Evolutionary conservation across 2,797 vertebrate genomes (phyloP).

Genomic region (Brachymystax lenok): DNA sequence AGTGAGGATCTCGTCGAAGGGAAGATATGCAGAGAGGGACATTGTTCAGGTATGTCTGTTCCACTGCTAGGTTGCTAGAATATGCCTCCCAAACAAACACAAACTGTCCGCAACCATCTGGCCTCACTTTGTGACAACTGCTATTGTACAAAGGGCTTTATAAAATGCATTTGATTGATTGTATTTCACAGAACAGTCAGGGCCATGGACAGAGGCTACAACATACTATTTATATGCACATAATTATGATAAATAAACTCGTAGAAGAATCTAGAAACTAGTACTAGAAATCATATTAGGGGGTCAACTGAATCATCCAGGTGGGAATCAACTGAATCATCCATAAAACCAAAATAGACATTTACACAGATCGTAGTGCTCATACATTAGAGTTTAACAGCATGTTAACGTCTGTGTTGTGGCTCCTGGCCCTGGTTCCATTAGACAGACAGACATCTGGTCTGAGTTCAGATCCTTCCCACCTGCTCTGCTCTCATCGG

Average conservation of each 20-base stretch:
- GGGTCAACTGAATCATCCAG: not conserved
- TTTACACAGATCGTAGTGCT: not conserved
- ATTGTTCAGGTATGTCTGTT: constrained; percentile 89
- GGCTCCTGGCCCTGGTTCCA: too few species aligned
- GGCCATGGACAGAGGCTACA: not conserved
- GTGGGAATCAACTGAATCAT: not conserved
- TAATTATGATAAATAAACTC: not conserved
- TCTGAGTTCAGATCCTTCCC: not conserved
- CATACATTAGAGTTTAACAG: not conserved
- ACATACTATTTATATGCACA: not conserved
- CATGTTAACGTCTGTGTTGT: not conserved
- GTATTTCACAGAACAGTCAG: not conserved
- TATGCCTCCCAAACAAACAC: not conserved
- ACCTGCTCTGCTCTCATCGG: constrained; percentile 2
- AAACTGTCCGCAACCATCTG: too few species aligned
- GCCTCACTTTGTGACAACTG: too few species aligned
- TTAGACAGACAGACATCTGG: not conserved
- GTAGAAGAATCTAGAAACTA: not conserved
- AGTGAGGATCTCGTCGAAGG: constrained; percentile 93
- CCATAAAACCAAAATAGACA: not conserved
- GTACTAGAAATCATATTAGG: not conserved
- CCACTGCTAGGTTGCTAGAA: not conserved
- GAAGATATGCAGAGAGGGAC: constrained; percentile 92
- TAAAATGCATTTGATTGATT: too few species aligned
- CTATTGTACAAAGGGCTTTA: too few species aligned